These are phyloP conservation scores for Alviniconcha marisindica DNA, from an alignment of 1,140 invertebrate species.

Conservation along the genomic window DNA sequence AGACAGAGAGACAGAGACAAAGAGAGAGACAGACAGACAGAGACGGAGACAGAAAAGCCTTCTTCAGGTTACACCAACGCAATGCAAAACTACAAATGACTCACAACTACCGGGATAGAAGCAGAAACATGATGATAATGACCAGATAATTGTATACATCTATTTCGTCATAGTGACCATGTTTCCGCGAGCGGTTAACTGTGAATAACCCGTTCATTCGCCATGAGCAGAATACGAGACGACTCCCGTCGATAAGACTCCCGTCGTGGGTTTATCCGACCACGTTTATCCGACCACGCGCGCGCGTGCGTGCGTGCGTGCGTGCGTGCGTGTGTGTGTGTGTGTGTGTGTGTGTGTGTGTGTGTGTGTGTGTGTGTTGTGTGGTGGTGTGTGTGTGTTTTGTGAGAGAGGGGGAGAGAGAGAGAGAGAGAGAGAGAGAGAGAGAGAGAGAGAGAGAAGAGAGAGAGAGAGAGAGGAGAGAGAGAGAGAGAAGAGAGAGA, in stretches of 20 bases:
- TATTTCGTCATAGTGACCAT: too few species aligned
- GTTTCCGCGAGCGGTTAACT: too few species aligned
- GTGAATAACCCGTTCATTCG: too few species aligned
- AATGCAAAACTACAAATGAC: background rate
- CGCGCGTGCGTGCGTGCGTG: background rate
- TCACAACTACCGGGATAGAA: background rate
- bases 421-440: conserved; percentile 10
- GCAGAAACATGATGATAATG: too few species aligned
- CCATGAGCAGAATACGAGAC: too few species aligned
- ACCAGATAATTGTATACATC: too few species aligned
- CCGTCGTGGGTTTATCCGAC: too few species aligned
- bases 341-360: too few species aligned
- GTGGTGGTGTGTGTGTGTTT: background rate
- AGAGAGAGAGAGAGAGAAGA: background rate
- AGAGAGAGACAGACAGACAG: background rate
- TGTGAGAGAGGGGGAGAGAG: background rate
- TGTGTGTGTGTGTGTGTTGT: too few species aligned
- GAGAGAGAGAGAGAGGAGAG: background rate
- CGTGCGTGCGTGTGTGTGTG: background rate
- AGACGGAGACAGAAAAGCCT: background rate
- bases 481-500: background rate
- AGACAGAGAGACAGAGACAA: background rate
- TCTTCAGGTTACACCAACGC: background rate
- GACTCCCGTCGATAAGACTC: too few species aligned
- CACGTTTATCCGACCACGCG: too few species aligned